These are phyloP conservation scores for Hippocampus barbouri DNA, from an alignment of 2,113 vertebrate genomes.

Conservation along the genomic window DNA sequence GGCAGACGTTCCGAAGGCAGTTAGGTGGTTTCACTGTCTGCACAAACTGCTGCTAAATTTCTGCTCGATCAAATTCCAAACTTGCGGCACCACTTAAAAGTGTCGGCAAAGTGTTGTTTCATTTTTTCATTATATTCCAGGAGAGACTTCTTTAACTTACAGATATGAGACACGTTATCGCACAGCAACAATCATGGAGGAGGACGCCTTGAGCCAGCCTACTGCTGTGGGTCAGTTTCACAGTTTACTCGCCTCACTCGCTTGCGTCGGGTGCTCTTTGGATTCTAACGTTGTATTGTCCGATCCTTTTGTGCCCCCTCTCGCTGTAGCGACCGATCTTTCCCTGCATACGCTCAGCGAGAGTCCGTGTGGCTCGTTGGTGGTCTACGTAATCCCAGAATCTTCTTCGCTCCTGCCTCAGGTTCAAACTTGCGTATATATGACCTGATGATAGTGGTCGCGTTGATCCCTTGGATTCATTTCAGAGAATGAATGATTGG, in stretches of 20 bases:
- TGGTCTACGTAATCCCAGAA: slow-evolving; percentile 81
- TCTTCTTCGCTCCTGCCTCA: slow-evolving; percentile 77
- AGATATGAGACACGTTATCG: slow-evolving; percentile 80
- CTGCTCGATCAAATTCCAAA: too few species aligned
- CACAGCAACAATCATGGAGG: slow-evolving; percentile 78
- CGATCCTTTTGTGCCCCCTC: neutral
- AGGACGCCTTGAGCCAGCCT: slow-evolving; percentile 72
- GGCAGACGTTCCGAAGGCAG: too few species aligned
- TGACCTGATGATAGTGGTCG: too few species aligned
- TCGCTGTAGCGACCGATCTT: slow-evolving; percentile 76
- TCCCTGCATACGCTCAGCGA: slow-evolving; percentile 73
- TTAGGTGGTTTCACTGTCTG: too few species aligned
- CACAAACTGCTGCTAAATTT: too few species aligned
- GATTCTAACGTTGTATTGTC: neutral
- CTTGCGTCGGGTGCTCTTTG: neutral
- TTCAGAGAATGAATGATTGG: too few species aligned
- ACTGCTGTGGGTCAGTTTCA: slow-evolving; percentile 72
- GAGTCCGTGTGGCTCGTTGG: slow-evolving; percentile 76
- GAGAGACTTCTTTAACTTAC: slow-evolving; percentile 72
- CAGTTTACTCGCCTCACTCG: neutral
- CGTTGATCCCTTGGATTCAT: too few species aligned
- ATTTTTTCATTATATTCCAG: slow-evolving; percentile 49
- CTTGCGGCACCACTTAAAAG: too few species aligned
- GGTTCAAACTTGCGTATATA: slow-evolving; percentile 60
- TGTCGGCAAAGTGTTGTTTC: too few species aligned